These are phyloP conservation scores for Bergia sp. DNA, from an alignment of 92 coral and sea anemone genomes.

Conservation along the genomic window DNA sequence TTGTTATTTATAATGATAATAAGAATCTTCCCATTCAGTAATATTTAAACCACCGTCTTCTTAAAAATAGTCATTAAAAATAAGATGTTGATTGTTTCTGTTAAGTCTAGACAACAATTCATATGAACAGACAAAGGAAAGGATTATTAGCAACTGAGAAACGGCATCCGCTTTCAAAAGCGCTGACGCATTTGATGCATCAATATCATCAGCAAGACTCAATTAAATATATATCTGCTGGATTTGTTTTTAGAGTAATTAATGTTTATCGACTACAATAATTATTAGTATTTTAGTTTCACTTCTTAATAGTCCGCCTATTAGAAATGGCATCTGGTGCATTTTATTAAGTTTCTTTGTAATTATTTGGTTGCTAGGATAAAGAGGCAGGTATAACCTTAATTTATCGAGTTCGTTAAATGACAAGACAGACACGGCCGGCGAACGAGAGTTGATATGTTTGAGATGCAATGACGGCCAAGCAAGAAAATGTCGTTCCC, in stretches of 20 bases:
- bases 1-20: too few relatives aligned
- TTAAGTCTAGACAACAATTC: not conserved
- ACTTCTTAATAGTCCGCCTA: not conserved
- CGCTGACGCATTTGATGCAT: not conserved
- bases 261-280: not conserved
- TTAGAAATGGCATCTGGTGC: not conserved
- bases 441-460: constrained; percentile 18
- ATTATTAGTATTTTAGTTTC: not conserved
- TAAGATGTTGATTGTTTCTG: not conserved
- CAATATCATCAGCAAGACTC: not conserved
- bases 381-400: constrained; percentile 12
- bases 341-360: not conserved
- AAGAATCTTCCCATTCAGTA: too few relatives aligned
- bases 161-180: not conserved
- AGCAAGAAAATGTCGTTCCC: constrained; percentile 65
- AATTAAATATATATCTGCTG: not conserved
- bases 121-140: not conserved
- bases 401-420: not conserved
- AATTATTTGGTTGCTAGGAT: constrained; percentile 8
- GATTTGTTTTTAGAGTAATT: not conserved
- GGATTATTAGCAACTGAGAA: not conserved
- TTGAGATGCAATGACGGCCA: constrained; percentile 34
- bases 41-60: not conserved
- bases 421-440: not conserved
- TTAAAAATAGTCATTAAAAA: not conserved